Conservation (phyloP, 1,140 invertebrate genomes). For the Drosophila pseudoobscura region DNA sequence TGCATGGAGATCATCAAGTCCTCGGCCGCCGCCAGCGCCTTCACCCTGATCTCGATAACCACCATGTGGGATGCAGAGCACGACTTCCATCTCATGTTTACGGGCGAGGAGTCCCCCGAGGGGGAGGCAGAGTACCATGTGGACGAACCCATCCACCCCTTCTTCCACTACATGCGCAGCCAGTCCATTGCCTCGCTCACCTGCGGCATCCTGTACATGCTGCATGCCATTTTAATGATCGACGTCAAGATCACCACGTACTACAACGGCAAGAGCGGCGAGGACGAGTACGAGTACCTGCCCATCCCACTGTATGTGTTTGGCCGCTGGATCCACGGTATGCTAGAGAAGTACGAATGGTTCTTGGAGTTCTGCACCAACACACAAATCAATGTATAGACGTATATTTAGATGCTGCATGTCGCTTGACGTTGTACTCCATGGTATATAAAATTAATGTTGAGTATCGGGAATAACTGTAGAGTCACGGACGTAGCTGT, state of each 20-base stretch:
- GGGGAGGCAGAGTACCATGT: neutral
- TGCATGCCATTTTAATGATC: constrained; percentile 36
- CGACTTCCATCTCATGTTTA: constrained; percentile 21
- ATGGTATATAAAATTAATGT: too few relatives aligned
- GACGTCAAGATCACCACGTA: constrained; percentile 29
- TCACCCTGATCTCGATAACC: constrained; percentile 18
- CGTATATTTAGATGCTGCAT: too few relatives aligned
- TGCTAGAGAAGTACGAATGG: constrained; percentile 20
- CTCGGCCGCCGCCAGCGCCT: constrained; percentile 9
- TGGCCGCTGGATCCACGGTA: constrained; percentile 14
- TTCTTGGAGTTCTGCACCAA: constrained; percentile 17
- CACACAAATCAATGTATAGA: neutral
- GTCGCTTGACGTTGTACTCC: too few relatives aligned
- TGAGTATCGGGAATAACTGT: too few relatives aligned
- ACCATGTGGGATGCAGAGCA: constrained; percentile 45
- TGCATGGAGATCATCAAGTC: constrained; percentile 23
- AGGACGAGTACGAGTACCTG: constrained; percentile 14
- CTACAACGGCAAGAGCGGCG: neutral
- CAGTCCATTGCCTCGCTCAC: constrained; percentile 31
- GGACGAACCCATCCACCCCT: constrained; percentile 21
- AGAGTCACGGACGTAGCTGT: too few relatives aligned
- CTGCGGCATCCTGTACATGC: constrained; percentile 40
- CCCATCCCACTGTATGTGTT: constrained; percentile 30
- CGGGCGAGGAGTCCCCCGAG: neutral
- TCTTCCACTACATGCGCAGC: constrained; percentile 9